A percentile compares a stretch with the other conserved stretches of the same genome.
Conservation (phyloP, 2,888 invertebrate species). For the Alsophila aescularia region DNA sequence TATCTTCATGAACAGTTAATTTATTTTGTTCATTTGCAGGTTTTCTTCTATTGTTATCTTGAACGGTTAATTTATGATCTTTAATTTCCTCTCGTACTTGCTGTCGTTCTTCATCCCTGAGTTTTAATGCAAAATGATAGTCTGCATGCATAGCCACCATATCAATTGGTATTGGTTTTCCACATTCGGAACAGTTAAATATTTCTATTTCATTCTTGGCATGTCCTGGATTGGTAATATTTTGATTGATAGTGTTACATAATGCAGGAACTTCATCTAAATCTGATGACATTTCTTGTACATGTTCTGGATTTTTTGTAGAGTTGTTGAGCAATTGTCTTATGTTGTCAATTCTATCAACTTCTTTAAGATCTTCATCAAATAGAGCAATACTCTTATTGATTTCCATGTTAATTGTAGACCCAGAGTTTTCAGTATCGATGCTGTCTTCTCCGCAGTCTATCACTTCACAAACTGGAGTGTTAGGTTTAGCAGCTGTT, state of each 20-base stretch:
- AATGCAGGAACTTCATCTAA: slow-evolving; percentile 8
- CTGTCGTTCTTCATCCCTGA: slow-evolving; percentile 84
- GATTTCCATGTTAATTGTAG: slow-evolving; percentile 78
- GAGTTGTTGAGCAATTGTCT: slow-evolving; percentile 62
- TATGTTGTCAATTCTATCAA: slow-evolving; percentile 62
- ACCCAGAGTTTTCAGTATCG: slow-evolving; percentile 71
- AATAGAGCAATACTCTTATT: slow-evolving; percentile 76
- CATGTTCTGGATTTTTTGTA: slow-evolving; percentile 35
- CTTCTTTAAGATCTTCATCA: slow-evolving; percentile 66
- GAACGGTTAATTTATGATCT: slow-evolving; percentile 39
- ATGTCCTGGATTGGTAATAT: neutral
- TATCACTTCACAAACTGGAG: slow-evolving; percentile 58
- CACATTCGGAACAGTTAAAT: slow-evolving; percentile 87
- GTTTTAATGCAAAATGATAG: slow-evolving; percentile 88
- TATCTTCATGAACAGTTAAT: slow-evolving; percentile 24
- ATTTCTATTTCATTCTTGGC: slow-evolving; percentile 38
- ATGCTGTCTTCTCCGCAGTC: slow-evolving; percentile 68
- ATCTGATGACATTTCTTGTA: slow-evolving; percentile 18
- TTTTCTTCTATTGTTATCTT: slow-evolving; percentile 24
- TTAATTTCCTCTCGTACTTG: slow-evolving; percentile 54
- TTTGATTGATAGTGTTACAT: slow-evolving; percentile 13
- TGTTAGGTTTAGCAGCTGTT: slow-evolving; percentile 42
- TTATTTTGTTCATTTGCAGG: slow-evolving; percentile 33
- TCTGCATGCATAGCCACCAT: slow-evolving; percentile 89
- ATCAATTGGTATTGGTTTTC: slow-evolving; percentile 80